Evolutionary conservation across 2,113 vertebrate genomes (phyloP).

Genomic region (Agelaius phoeniceus): DNA sequence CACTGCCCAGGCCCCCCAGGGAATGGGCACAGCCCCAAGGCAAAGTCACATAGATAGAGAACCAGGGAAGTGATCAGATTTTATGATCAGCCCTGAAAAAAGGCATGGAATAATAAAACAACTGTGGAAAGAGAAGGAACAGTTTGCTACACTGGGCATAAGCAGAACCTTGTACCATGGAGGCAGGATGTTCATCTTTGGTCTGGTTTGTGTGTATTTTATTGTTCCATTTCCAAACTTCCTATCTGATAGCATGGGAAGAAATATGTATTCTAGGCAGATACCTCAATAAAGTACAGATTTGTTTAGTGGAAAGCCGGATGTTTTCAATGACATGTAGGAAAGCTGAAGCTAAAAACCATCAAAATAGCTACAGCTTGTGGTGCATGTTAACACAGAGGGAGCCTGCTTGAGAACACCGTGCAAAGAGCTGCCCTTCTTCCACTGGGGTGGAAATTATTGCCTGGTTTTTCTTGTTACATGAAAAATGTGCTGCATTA

Average conservation of each 20-base stretch:
- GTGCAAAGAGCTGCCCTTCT: neutral
- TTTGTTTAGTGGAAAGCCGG: neutral
- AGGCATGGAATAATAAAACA: neutral
- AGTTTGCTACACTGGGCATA: neutral
- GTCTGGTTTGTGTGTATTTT: neutral
- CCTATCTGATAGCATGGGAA: neutral
- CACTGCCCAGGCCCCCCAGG: neutral
- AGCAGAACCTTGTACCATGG: neutral
- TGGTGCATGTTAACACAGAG: neutral
- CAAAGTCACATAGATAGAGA: neutral
- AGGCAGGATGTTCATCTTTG: neutral
- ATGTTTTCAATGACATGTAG: neutral
- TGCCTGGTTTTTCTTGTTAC: neutral
- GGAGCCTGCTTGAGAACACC: neutral
- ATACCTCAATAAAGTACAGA: neutral
- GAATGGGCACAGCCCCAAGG: neutral
- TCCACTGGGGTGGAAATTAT: neutral
- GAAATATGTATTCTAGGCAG: neutral
- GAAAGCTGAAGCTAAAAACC: neutral
- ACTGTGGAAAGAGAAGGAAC: neutral
- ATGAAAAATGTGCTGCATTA: neutral
- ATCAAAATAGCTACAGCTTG: slow-evolving; percentile 4
- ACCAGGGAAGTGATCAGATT: neutral
- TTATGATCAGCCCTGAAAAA: neutral
- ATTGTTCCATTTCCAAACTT: neutral